Percentiles rank a stretch among this genome's conserved stretches.
These are phyloP conservation scores for Pseudachorutes palmiensis DNA, from an alignment of 1,140 invertebrate species.

Conservation along the genomic window DNA sequence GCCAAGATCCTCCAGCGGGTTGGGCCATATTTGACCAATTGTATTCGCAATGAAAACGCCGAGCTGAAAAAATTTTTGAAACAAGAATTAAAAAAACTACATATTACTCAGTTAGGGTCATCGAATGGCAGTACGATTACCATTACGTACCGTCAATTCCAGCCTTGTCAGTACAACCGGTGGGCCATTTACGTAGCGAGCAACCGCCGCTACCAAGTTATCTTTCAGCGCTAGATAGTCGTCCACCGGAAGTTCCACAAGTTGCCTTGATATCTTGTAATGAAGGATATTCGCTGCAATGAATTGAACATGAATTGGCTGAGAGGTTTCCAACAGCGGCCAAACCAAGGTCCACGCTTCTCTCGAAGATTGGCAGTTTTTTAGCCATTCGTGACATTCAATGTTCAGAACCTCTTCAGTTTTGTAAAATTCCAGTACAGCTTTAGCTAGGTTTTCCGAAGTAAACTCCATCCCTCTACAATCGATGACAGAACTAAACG, in stretches of 20 bases:
- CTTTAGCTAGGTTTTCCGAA: constrained; percentile 34
- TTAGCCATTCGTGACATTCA: constrained; percentile 37
- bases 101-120: not conserved
- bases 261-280: constrained; percentile 31
- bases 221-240: constrained; percentile 33
- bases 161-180: constrained; percentile 30
- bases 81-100: constrained; percentile 6
- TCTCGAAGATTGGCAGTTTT: constrained; percentile 31
- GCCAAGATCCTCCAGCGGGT: constrained; percentile 34
- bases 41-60: constrained; percentile 33
- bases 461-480: constrained; percentile 35
- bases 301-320: constrained; percentile 33
- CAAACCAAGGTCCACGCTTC: constrained; percentile 37
- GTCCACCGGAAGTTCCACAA: constrained; percentile 30
- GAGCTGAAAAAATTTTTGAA: constrained; percentile 22
- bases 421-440: constrained; percentile 35
- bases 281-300: constrained; percentile 36
- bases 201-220: constrained; percentile 26
- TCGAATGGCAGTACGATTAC: not conserved
- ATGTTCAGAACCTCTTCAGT: constrained; percentile 27
- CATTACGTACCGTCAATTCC: constrained; percentile 28
- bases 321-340: constrained; percentile 26
- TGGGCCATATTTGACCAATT: constrained; percentile 32
- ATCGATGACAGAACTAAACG: not conserved
- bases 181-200: constrained; percentile 33